Evolutionary conservation across 2,888 invertebrate species (phyloP).

Genomic region (Heteropelma amictum): DNA sequence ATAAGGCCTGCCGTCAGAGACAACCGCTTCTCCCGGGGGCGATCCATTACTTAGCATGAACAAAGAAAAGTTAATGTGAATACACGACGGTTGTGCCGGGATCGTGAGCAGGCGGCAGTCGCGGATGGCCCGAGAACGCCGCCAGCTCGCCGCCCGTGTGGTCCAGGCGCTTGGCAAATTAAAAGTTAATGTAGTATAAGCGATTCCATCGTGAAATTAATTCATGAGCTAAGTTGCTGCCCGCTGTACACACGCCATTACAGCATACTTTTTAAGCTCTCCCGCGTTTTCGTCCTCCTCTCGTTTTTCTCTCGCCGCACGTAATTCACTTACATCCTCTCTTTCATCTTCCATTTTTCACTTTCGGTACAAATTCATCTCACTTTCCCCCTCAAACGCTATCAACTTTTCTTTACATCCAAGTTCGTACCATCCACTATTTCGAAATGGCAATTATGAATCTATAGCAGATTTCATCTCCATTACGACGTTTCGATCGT

Average conservation of each 20-base stretch:
- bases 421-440: slow-evolving; percentile 12
- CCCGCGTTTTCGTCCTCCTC: neutral
- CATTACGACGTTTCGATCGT: too few relatives aligned
- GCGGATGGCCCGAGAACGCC: slow-evolving; percentile 2
- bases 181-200: slow-evolving; percentile 65
- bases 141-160: slow-evolving; percentile 17
- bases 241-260: slow-evolving; percentile 5
- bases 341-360: slow-evolving; percentile 28
- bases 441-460: neutral
- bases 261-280: slow-evolving; percentile 17
- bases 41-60: slow-evolving; percentile 62
- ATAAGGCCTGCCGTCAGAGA: slow-evolving; percentile 64
- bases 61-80: slow-evolving; percentile 63
- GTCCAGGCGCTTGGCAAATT: slow-evolving; percentile 60
- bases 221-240: slow-evolving; percentile 60
- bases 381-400: slow-evolving; percentile 36
- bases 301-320: slow-evolving; percentile 4
- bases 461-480: neutral
- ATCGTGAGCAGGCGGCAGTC: too few relatives aligned
- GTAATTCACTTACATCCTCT: slow-evolving; percentile 30
- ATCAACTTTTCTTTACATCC: too few relatives aligned
- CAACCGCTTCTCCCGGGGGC: slow-evolving; percentile 60
- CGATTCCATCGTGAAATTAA: slow-evolving; percentile 64
- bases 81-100: slow-evolving; percentile 47
- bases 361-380: slow-evolving; percentile 32